Base-by-base conservation (phyloP, 2,888 invertebrate genomes). In the Drosophila kambysellisi region DNA sequence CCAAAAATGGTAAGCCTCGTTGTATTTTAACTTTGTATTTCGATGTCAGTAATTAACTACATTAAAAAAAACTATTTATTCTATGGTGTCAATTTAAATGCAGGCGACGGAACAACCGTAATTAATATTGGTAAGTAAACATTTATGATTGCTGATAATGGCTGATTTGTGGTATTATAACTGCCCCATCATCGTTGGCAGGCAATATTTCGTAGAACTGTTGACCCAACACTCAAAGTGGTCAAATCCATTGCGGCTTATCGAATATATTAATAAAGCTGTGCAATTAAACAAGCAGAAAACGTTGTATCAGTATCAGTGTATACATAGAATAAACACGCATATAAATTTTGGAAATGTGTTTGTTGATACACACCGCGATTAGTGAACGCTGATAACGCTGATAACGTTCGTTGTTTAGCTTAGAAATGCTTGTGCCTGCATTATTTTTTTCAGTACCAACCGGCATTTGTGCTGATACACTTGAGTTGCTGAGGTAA, bases 71-170 rank as follows among this genome's bases (percentile, higher is more conserved):
- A 17, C n/a, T 4, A 53, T n/a, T 35, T 25, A n/a, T 30, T 20
- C 12, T 29, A 33, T 52, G 6, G 29, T 5, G 9, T 9, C 29
- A 46, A 11, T 75, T 69, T 11, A 74, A 61, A 33, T 71, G 43
- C 33, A 59, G 71, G 30, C 20, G 69, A 83, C 51, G 66, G 63
- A 9, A 74, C 79, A 11, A 89, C 75, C 25, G 71, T 89, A 57
- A 87, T 87, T 57, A 77, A 89, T 56, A 87, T 87, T 57, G 86
- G 86, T 87, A 76, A 87, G 88, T 82, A 52, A 53, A n/a, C 20
- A 4, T 29, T 30, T 25, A 7, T 32, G 5, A 33, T 53, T 29
- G 4, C 4, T 33, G 32, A 32, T 25, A 3, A 3, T 64, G 4
- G 17, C 12, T 43, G 25, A 41, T 25, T 53, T 41, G 48, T 9